Base-by-base conservation (phyloP, 2,888 invertebrate species). In the Rotaria magnacalcarata region DNA sequence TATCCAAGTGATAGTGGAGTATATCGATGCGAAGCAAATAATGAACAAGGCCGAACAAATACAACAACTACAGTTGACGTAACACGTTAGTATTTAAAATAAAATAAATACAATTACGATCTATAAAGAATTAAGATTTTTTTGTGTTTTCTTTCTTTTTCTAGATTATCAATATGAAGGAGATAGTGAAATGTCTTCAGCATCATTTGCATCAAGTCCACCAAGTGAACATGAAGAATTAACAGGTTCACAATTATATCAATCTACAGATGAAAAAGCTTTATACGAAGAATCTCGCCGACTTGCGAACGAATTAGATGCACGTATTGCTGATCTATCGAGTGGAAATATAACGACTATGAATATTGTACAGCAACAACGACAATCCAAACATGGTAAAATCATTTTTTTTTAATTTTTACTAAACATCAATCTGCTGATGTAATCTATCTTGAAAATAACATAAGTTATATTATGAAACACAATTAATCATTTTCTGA, bases 1-100 rank as follows among this genome's bases (percentile, higher is more conserved):
- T 96, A 96, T 89, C 95, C 95, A 91, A 93, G 96, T 86, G 98
- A 98, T 91, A 94, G 95, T 75, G 97, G 96, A 50, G 92, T 96
- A 85, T 91, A 91, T 87, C 88, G 89, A 27, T 90, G 90, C 88
- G 89, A 89, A 84, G 90, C 90, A 24, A 95, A 95, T 8, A 99
- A 99, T 90, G 95, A 94, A 90, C 96, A 96, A 94, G 98, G 98
- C 85, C 89, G 89, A 54, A 89, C 89, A 43, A 88, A 88, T 47
- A 90, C 90, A 87, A 89, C 88, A 87, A 89, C 90, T 0, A 89
- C 89, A 52, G 89, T 91, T 14, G 88, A 89, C 88, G 89, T 91
- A 74, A 90, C 88, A 87, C 89, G 91, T 90, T 87, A 87, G 87
- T 47, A 34, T 34, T 34, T 34, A 27, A 10, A 67, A 10, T 67